These are phyloP conservation scores for Neuroscelio doddi DNA, from an alignment of 2,888 invertebrate genomes.

Conservation along the genomic window DNA sequence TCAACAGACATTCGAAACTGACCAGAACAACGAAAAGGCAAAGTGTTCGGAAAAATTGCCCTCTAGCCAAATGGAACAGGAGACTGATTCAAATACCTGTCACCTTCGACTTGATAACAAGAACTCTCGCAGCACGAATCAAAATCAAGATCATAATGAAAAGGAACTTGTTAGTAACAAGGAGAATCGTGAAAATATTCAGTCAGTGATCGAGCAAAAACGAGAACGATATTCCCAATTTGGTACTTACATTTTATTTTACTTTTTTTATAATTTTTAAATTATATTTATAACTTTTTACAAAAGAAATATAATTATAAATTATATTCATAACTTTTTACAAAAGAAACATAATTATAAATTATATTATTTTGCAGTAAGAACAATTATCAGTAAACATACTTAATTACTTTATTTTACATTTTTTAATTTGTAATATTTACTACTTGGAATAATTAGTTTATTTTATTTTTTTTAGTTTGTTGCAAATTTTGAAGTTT, in stretches of 20 bases:
- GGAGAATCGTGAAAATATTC: constrained; percentile 46
- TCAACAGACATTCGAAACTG: constrained; percentile 28
- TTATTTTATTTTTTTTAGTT: too few species aligned
- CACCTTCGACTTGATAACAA: constrained; percentile 24
- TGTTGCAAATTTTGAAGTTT: too few species aligned
- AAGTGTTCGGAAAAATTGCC: constrained; percentile 39
- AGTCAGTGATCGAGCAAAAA: constrained; percentile 21
- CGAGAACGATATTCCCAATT: constrained; percentile 28
- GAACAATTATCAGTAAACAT: too few species aligned
- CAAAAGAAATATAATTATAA: too few species aligned
- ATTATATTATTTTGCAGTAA: too few species aligned
- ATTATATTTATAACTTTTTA: too few species aligned
- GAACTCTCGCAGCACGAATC: constrained; percentile 13
- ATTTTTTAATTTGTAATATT: too few species aligned
- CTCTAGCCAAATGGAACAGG: constrained; percentile 40
- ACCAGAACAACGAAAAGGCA: constrained; percentile 34
- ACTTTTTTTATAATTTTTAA: too few species aligned
- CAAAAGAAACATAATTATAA: too few species aligned
- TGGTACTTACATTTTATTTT: constrained; percentile 16
- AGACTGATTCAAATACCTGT: constrained; percentile 21
- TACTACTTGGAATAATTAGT: too few species aligned
- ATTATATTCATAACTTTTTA: too few species aligned
- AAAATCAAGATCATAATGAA: constrained; percentile 36
- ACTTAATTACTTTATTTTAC: too few species aligned
- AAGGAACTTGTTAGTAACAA: constrained; percentile 48